These are phyloP conservation scores for Linnaemya vulpina DNA, from an alignment of 2,888 invertebrate genomes.

Conservation along the genomic window DNA sequence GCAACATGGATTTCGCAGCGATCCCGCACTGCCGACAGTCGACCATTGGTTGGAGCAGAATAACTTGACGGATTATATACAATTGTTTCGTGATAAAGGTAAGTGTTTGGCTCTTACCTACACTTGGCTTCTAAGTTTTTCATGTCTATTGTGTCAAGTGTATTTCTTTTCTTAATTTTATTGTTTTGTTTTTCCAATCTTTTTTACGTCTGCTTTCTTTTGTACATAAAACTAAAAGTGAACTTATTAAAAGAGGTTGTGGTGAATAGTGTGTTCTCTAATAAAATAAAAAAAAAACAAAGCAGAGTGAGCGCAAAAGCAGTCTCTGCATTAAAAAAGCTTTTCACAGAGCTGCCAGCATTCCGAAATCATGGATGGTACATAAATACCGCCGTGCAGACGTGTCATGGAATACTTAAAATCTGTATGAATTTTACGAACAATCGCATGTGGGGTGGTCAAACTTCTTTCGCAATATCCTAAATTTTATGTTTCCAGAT, in stretches of 20 bases:
- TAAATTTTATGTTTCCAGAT: too few relatives aligned
- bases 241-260: background rate
- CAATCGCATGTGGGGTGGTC: too few relatives aligned
- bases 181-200: conserved; percentile 19
- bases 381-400: too few relatives aligned
- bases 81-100: conserved; percentile 89
- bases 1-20: conserved; percentile 67
- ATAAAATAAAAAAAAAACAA: background rate
- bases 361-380: too few relatives aligned
- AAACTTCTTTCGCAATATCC: too few relatives aligned
- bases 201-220: background rate
- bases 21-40: conserved; percentile 85
- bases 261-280: background rate
- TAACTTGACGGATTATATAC: conserved; percentile 87
- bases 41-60: conserved; percentile 91
- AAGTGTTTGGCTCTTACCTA: conserved; percentile 80
- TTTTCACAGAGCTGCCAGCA: conserved; percentile 1
- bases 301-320: background rate
- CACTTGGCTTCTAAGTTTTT: conserved; percentile 5
- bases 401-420: too few relatives aligned
- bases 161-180: background rate
- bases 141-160: conserved; percentile 17
- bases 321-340: conserved; percentile 4
- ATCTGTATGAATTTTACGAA: too few relatives aligned
- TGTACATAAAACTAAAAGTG: background rate